phyloP scores from a whole-genome alignment of 53 echinoderm and acorn worm species.

The Paelopatides confundens region DNA sequence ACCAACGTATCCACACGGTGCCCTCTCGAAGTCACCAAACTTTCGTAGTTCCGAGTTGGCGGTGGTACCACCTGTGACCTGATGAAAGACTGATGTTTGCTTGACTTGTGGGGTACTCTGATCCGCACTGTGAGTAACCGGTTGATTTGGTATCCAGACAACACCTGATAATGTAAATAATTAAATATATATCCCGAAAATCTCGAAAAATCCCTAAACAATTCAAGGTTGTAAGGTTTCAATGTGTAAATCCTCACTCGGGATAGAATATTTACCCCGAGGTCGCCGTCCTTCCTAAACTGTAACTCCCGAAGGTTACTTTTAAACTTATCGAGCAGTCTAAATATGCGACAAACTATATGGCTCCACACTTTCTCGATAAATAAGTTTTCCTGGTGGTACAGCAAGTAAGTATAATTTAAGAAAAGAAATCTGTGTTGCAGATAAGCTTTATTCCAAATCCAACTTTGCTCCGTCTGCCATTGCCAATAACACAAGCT shows the following conservation, averaged over 20 bases:
- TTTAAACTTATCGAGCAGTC: slow-evolving; percentile 22
- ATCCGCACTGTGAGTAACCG: neutral
- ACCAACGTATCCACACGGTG: neutral
- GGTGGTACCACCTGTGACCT: slow-evolving; percentile 13
- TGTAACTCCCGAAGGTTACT: neutral
- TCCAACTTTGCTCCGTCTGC: slow-evolving; percentile 48
- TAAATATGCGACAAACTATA: neutral
- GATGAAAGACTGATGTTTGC: slow-evolving; percentile 1
- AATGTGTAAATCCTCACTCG: neutral
- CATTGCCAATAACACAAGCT: slow-evolving; percentile 50
- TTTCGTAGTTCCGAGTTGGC: slow-evolving; percentile 1
- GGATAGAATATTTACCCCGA: neutral
- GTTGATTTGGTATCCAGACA: slow-evolving; percentile 17
- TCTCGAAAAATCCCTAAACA: neutral
- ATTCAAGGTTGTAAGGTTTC: neutral
- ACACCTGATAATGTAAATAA: slow-evolving; percentile 25
- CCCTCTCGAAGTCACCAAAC: slow-evolving; percentile 10
- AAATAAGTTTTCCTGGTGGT: slow-evolving; percentile 30
- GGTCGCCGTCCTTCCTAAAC: neutral
- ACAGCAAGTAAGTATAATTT: slow-evolving; percentile 23
- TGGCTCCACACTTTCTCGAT: slow-evolving; percentile 13
- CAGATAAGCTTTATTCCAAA: slow-evolving; percentile 53
- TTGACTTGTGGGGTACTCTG: neutral
- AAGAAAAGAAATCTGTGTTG: slow-evolving; percentile 5
- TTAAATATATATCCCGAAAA: neutral